Evolutionary conservation across 2,888 invertebrate genomes (phyloP).

Genomic region (Drosophila neonasuta): DNA sequence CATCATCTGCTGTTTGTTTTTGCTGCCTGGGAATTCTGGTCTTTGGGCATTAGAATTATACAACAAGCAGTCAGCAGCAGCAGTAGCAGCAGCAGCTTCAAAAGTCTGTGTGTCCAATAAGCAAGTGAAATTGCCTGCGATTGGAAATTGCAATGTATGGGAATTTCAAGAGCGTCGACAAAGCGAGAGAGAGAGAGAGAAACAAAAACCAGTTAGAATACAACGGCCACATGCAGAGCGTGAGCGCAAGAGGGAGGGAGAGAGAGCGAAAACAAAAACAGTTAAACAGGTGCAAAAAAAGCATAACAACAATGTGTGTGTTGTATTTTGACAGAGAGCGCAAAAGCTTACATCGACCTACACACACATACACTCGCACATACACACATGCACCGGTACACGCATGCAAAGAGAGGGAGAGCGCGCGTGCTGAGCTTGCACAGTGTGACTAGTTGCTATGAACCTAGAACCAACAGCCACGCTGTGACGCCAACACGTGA

Average conservation of each 20-base stretch:
- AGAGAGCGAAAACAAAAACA: slow-evolving; percentile 58
- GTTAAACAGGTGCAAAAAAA: slow-evolving; percentile 74
- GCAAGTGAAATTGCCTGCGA: slow-evolving; percentile 62
- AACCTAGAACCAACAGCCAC: slow-evolving; percentile 26
- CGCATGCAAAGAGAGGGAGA: slow-evolving; percentile 18
- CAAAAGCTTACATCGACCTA: slow-evolving; percentile 35
- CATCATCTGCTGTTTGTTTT: slow-evolving; percentile 8
- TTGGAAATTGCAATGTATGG: slow-evolving; percentile 57
- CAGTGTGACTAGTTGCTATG: slow-evolving; percentile 52
- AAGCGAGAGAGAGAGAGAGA: not conserved
- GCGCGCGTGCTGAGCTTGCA: slow-evolving; percentile 29
- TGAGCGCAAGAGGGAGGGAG: slow-evolving; percentile 11
- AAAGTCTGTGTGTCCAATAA: slow-evolving; percentile 30
- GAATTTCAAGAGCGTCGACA: slow-evolving; percentile 49
- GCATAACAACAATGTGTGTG: slow-evolving; percentile 44
- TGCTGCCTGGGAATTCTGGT: slow-evolving; percentile 11
- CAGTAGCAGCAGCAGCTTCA: slow-evolving; percentile 11
- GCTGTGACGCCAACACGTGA: slow-evolving; percentile 60
- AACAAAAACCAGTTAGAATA: slow-evolving; percentile 65
- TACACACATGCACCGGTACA: slow-evolving; percentile 5
- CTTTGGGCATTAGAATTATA: slow-evolving; percentile 45
- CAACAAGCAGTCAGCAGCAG: slow-evolving; percentile 36
- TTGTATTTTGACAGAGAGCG: slow-evolving; percentile 22
- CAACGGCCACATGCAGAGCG: slow-evolving; percentile 20
- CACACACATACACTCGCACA: slow-evolving; percentile 11